Base-by-base conservation (phyloP, 2,888 invertebrate species). In the Portevinia maculata region DNA sequence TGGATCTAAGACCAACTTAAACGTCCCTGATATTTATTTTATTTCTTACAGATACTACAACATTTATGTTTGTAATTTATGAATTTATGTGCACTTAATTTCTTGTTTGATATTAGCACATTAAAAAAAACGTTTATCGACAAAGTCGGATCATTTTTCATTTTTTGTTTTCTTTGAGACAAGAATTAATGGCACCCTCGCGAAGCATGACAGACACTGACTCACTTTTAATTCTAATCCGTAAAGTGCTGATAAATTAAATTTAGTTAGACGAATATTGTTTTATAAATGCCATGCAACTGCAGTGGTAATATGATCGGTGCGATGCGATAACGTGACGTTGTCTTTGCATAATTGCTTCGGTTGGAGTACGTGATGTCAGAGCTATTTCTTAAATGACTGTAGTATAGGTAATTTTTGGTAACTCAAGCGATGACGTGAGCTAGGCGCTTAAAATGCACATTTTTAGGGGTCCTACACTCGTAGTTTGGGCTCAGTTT, bases 281-380 rank as follows among this genome's bases (percentile, higher is more conserved):
- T 24, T n/a, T n/a, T 52, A 39, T 11, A 59, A 52, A 17, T 50
- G 52, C 24, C 2, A 24, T 24, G 41, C 70, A 52, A 21, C 59
- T 70, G 48, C 48, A 57, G n/a, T 30, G 30, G 70, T 70, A 70
- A 70, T 21, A 60, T 60, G 60, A 71, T 70, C 48, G 24, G 50
- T 52, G 60, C 21, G 59, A 50, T 48, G 11, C 15, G 50, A 59
- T 60, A 60, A 41, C 52, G 70, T 60, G 60, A 32, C 32, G 21
- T 15, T 24, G 5, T 3, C n/a, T n/a, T n/a, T n/a, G n/a, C n/a
- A n/a, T n/a, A n/a, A n/a, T n/a, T n/a, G n/a, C n/a, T n/a, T n/a
- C n/a, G n/a, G n/a, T n/a, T n/a, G n/a, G n/a, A n/a, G n/a, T n/a
- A n/a, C n/a, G n/a, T n/a, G n/a, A n/a, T n/a, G n/a, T n/a, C n/a